Evolutionary conservation across 2,888 invertebrate species (phyloP).

Genomic region (Mesodorylaimus sp.): DNA sequence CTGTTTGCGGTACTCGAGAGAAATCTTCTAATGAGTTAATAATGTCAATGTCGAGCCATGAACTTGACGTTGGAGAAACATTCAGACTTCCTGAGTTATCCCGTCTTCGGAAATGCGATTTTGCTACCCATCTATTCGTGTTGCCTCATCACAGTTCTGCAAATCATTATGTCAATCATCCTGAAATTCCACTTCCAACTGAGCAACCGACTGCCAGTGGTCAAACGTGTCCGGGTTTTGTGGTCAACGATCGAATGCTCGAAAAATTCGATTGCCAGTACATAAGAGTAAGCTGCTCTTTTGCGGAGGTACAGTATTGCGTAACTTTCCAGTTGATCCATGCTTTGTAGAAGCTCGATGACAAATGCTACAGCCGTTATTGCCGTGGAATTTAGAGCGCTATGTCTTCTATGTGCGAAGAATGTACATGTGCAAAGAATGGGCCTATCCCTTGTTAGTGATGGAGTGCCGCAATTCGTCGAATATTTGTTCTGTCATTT

Average conservation of each 20-base stretch:
- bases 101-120: background rate
- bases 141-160: background rate
- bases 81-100: background rate
- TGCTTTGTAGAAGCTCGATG: background rate
- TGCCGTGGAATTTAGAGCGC: background rate
- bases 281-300: background rate
- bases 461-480: background rate
- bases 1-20: background rate
- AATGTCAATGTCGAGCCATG: background rate
- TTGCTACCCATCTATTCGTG: background rate
- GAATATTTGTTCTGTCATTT: background rate
- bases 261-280: background rate
- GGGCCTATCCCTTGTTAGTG: too few species aligned
- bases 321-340: too few species aligned
- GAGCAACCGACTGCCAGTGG: background rate
- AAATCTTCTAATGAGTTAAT: background rate
- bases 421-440: background rate
- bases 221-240: background rate
- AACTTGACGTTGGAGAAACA: background rate
- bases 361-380: background rate
- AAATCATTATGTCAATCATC: background rate
- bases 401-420: background rate
- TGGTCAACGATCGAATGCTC: background rate
- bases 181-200: background rate
- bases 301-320: background rate